Base-by-base conservation (phyloP, 2,888 invertebrate species). In the Plagodis dolabraria region DNA sequence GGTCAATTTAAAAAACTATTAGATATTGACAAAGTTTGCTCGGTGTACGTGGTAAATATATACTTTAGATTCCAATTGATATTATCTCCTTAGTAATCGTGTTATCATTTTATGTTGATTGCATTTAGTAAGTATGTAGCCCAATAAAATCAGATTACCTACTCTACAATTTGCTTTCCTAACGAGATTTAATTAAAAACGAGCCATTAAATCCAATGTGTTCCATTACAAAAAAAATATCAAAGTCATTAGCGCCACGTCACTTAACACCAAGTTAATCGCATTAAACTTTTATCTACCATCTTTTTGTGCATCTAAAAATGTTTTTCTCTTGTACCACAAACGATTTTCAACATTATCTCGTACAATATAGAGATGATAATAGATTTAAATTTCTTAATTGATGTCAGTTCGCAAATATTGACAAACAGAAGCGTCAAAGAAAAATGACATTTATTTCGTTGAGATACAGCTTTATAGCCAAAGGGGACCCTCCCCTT, bases 211-310 rank as follows among this genome's bases (percentile, higher is more conserved):
- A 63, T 22, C 47, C 56, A 57, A 63, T 56, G 56, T 55, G 50
- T 52, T 12, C 56, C 55, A 58, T 59, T 56, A 55, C 45, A 54
- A 77, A 79, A 72, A 67, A 74, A 77, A 75, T 69, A 83, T 76
- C 75, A 82, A 85, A 60, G 85, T 89, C 89, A 89, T 90, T 90
- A 88, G 87, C 87, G 79, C 78, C 80, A 79, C 83, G 88, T 89
- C 90, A 89, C 87, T 89, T 88, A 86, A 78, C 85, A 70, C 76
- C 65, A 67, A 85, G 85, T 89, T 89, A 89, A 91, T 90, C 89
- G 88, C 82, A 87, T 89, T 87, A 88, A 81, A 83, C 79, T 80
- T 77, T 76, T 88, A 89, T 88, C 89, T 80, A 60, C 68, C 73
- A 89, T 89, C 89, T 87, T 85, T 87, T 89, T 90, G 88, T 87